Percentiles rank a stretch among this genome's conserved stretches.
Evolutionary conservation across 2,888 invertebrate species (phyloP).

Genomic region (Caenorhabditis macrosperma): DNA sequence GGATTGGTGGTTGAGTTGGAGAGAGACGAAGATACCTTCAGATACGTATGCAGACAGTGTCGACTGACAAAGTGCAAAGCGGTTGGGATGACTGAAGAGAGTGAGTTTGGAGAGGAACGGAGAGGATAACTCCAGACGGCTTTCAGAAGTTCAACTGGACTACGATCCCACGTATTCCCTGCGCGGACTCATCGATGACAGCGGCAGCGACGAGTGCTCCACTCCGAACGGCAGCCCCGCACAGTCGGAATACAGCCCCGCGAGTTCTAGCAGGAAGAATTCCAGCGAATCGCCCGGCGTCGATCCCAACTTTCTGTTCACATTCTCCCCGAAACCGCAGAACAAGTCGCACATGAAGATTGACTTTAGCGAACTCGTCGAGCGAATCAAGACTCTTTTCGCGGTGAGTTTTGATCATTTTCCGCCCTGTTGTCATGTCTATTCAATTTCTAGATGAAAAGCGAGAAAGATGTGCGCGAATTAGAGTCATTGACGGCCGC

Average conservation of each 20-base stretch:
- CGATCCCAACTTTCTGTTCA: slow-evolving; percentile 41
- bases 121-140: neutral
- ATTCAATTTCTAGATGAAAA: slow-evolving; percentile 13
- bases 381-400: slow-evolving; percentile 26
- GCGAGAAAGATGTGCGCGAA: slow-evolving; percentile 16
- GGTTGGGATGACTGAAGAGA: slow-evolving; percentile 48
- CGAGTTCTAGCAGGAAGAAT: slow-evolving; percentile 13
- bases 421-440: neutral
- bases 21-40: neutral
- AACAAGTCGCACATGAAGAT: slow-evolving; percentile 35
- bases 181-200: slow-evolving; percentile 39
- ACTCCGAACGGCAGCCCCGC: slow-evolving; percentile 38
- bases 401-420: slow-evolving; percentile 12
- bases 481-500: slow-evolving; percentile 20
- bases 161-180: slow-evolving; percentile 55
- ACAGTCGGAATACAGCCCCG: slow-evolving; percentile 33
- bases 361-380: slow-evolving; percentile 32
- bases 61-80: slow-evolving; percentile 46
- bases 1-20: neutral
- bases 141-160: slow-evolving; percentile 48
- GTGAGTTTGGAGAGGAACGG: neutral
- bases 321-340: slow-evolving; percentile 31
- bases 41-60: slow-evolving; percentile 44
- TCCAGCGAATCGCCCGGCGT: slow-evolving; percentile 28
- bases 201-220: slow-evolving; percentile 39